Percentiles rank a stretch among this genome's conserved stretches.
These are phyloP conservation scores for Zaprionus lineosus DNA, from an alignment of 2,888 invertebrate species.

Conservation along the genomic window DNA sequence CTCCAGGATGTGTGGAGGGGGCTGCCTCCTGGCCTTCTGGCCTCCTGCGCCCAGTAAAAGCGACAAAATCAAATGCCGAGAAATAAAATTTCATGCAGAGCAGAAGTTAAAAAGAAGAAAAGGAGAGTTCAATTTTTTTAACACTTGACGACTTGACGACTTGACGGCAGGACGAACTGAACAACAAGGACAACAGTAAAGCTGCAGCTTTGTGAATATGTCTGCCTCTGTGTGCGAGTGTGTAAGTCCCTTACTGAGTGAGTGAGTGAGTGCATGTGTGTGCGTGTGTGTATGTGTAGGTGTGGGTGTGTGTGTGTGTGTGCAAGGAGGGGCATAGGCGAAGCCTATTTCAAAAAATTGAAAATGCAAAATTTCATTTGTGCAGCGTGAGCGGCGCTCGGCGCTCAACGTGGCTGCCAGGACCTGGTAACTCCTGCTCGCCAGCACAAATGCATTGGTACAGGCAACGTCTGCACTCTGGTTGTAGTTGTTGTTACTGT, in stretches of 20 bases:
- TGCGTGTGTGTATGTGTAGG: conserved; percentile 2
- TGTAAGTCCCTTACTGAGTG: too few species aligned
- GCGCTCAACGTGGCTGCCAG: conserved; percentile 19
- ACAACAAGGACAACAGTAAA: conserved; percentile 44
- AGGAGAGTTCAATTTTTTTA: conserved; percentile 49
- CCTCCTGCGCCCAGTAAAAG: conserved; percentile 45
- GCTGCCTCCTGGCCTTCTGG: conserved; percentile 11
- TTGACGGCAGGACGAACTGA: conserved; percentile 11
- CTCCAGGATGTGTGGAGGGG: conserved; percentile 31
- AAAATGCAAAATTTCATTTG: conserved; percentile 78
- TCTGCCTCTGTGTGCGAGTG: neutral
- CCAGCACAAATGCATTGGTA: conserved; percentile 51
- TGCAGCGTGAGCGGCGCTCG: conserved; percentile 46
- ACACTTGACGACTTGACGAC: conserved; percentile 47
- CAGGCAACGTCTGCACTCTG: conserved; percentile 42
- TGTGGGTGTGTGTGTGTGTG: conserved; percentile 6
- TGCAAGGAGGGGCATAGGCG: conserved; percentile 47
- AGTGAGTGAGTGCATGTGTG: neutral
- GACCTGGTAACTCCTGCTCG: conserved; percentile 3
- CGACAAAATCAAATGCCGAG: conserved; percentile 75
- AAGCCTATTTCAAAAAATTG: conserved; percentile 78
- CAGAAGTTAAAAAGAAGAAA: conserved; percentile 56
- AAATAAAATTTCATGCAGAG: conserved; percentile 67
- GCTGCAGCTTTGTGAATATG: conserved; percentile 14
- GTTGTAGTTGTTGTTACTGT: conserved; percentile 8